Evolutionary conservation across 1,140 invertebrate species (phyloP), one percentile per base, ranked within the genome.

Genomic region (Ostrea edulis): DNA sequence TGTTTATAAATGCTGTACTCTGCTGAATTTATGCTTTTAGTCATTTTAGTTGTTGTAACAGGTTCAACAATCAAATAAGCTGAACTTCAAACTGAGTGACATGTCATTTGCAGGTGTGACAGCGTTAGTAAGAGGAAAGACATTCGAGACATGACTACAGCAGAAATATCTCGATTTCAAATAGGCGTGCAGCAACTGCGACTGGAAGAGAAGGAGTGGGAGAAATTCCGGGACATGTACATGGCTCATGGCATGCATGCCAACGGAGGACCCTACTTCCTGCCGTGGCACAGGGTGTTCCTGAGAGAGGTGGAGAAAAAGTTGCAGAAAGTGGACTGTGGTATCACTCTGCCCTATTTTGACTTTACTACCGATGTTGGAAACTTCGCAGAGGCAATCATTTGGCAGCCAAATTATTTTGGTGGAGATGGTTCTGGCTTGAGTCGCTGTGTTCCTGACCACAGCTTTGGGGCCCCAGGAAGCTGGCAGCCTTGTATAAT

Each of bases 291-390:
- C 87, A 88, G 94, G 17, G 29, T 91, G 0, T 94, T 93, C 90
- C 85, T 94, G 22, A 90, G 92, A 17, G 91, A 91, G 29, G 29
- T 94, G 14, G 94, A 94, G 83, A 92, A 93, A 85, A 91, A 89
- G 62, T 85, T 94, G 53, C 93, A 93, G 85, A 90, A 93, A 82
- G 91, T 94, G 11, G 93, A 94, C 90, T 94, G 94, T 83, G 86
- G 82, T 54, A 91, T 94, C 65, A 91, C 93, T 5, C 84, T 94
- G 20, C 94, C 94, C n/a, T 94, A 93, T 87, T 93, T 92, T 86
- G 94, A 94, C 86, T 94, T 94, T 83, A 93, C 93, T 0, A 94
- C 94, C n/a, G 94, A 94, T 89, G 90, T 93, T 17, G 93, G 92
- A 7, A 91, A 92, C 58, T 92, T 94, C 84, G 87, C 90, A 22